These are phyloP conservation scores for Centrocercus urophasianus DNA, from an alignment of 2,113 vertebrate species.

Conservation along the genomic window DNA sequence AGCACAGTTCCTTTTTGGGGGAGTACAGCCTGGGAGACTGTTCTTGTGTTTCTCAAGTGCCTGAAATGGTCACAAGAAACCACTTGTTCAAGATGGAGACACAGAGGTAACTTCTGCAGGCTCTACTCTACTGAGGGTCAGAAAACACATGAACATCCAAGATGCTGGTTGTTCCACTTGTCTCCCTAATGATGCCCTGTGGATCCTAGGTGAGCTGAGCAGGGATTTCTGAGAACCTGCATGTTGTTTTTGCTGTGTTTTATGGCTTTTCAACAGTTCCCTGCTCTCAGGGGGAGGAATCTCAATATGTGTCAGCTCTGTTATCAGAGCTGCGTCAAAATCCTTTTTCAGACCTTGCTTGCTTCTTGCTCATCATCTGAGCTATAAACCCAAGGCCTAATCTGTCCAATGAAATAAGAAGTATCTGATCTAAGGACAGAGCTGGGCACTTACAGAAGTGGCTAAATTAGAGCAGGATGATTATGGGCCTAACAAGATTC, in stretches of 20 bases:
- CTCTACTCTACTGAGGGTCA: neutral
- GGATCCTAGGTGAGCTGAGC: neutral
- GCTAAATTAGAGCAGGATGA: accelerated
- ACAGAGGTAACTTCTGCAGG: neutral
- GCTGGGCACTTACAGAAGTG: neutral
- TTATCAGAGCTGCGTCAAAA: neutral
- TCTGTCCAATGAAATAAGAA: neutral
- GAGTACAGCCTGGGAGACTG: neutral
- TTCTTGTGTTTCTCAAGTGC: neutral
- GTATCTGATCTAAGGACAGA: neutral
- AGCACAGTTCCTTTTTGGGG: neutral
- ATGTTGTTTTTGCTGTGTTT: neutral
- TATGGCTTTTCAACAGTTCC: neutral
- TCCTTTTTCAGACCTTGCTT: neutral
- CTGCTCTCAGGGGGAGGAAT: neutral
- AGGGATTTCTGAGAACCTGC: neutral
- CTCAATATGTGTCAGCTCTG: neutral
- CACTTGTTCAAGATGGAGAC: neutral
- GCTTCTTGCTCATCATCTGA: neutral
- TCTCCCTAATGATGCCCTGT: neutral
- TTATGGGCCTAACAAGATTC: neutral
- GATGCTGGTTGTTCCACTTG: neutral
- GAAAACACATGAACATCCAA: neutral
- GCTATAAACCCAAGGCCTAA: neutral
- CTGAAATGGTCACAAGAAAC: neutral